Conservation (phyloP, 1,140 invertebrate genomes). For the Magallana angulata region DNA sequence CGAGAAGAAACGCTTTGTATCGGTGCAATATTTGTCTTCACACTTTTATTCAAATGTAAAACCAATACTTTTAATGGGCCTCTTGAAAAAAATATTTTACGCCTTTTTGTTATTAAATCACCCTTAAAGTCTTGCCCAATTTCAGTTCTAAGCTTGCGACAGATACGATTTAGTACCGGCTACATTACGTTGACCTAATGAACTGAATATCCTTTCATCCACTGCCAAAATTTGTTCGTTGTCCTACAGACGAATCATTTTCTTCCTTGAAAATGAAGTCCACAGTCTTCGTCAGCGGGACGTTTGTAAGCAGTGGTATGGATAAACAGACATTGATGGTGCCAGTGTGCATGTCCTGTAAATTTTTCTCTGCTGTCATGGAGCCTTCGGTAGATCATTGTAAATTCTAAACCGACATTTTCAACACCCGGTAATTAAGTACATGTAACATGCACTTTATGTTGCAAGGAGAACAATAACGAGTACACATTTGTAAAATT, state of each 20-base stretch:
- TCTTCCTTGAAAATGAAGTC: too few species aligned
- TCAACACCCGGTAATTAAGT: too few species aligned
- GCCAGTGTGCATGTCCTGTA: background rate
- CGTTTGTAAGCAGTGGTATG: too few species aligned
- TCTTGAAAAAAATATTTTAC: slow-evolving; percentile 11
- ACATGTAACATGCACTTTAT: too few species aligned
- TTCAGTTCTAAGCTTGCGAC: background rate
- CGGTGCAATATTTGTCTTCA: slow-evolving; percentile 2
- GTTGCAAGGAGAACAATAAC: too few species aligned
- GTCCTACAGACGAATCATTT: background rate
- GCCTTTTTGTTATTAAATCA: background rate
- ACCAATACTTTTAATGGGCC: slow-evolving; percentile 18
- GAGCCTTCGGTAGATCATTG: too few species aligned
- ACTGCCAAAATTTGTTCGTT: background rate
- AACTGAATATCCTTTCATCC: background rate
- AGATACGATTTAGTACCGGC: background rate
- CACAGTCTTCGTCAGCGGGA: too few species aligned
- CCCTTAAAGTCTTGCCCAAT: background rate
- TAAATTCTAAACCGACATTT: too few species aligned
- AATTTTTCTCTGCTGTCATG: background rate
- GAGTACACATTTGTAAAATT: too few species aligned
- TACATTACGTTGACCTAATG: background rate
- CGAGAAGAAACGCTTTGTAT: background rate
- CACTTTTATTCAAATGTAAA: slow-evolving; percentile 9
- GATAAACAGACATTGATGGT: background rate